phyloP scores from a whole-genome alignment of 2,888 invertebrate genomes.

The Cheilosia vernalis region DNA sequence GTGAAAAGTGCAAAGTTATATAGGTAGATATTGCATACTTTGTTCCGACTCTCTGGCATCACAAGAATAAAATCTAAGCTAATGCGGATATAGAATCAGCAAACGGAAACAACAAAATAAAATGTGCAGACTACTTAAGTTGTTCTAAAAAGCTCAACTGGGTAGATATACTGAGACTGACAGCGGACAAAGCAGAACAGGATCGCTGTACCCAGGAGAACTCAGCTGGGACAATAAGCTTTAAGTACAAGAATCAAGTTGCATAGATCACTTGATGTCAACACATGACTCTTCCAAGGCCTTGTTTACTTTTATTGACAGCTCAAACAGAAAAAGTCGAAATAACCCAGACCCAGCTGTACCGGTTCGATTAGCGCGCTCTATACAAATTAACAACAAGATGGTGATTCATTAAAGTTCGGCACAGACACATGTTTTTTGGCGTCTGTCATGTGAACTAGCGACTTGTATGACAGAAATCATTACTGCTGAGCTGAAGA shows the following conservation, averaged over 20 bases:
- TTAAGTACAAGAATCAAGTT: background rate
- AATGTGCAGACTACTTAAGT: background rate
- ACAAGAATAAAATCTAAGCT: conserved; percentile 7
- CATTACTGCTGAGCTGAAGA: background rate
- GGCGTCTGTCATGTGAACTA: background rate
- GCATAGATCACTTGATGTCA: background rate
- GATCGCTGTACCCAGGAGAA: background rate
- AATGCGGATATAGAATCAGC: background rate
- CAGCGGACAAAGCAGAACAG: background rate
- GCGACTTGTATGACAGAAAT: background rate
- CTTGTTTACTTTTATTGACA: background rate
- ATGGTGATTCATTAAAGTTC: background rate
- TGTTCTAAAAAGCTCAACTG: conserved; percentile 25
- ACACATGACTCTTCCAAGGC: background rate
- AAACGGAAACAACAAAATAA: background rate
- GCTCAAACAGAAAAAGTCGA: background rate
- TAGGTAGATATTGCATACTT: conserved; percentile 28
- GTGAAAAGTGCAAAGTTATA: conserved; percentile 41
- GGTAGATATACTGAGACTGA: background rate
- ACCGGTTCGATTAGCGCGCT: background rate
- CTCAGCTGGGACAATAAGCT: background rate
- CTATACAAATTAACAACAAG: background rate
- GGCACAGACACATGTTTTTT: background rate
- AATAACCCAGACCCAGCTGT: conserved; percentile 1
- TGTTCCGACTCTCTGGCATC: conserved; percentile 5